These are phyloP conservation scores for Leptoclinus maculatus DNA, from an alignment of 2,797 vertebrate species.

Conservation along the genomic window DNA sequence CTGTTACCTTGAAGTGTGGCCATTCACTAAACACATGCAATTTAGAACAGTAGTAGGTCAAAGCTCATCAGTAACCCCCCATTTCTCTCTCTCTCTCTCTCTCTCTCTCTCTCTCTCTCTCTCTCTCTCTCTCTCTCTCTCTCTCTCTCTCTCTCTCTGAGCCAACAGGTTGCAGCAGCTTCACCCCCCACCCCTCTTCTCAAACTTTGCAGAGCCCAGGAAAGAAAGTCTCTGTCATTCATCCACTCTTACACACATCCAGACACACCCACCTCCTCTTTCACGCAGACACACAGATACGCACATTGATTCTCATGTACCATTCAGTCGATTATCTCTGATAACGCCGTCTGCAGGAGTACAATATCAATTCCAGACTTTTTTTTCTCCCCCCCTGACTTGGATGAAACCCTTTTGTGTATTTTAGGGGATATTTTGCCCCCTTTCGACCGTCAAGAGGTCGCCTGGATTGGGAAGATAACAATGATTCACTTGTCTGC, in stretches of 20 bases:
- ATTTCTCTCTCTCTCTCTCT: constrained; percentile 5
- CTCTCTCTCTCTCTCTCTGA: constrained; percentile 40
- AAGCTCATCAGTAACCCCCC: constrained; percentile 23
- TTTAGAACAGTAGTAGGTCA: constrained; percentile 44
- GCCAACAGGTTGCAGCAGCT: constrained; percentile 78
- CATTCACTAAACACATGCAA: constrained; percentile 1
- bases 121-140: too few relatives aligned
- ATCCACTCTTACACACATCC: constrained; percentile 53
- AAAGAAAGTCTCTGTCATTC: constrained; percentile 71
- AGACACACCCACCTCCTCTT: constrained; percentile 59
- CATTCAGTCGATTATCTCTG: constrained; percentile 27
- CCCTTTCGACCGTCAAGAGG: constrained; percentile 26
- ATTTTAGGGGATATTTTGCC: constrained; percentile 33
- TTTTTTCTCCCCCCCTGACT: constrained; percentile 13
- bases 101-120: not conserved
- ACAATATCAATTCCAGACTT: constrained; percentile 35
- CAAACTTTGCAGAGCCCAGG: constrained; percentile 64
- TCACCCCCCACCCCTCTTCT: constrained; percentile 60
- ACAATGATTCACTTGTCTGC: constrained; percentile 52
- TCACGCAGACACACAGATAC: constrained; percentile 37
- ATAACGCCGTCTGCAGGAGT: constrained; percentile 46
- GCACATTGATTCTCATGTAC: constrained; percentile 26
- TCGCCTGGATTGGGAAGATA: constrained; percentile 59
- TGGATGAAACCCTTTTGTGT: constrained; percentile 53
- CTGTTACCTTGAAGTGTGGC: constrained; percentile 26